Evolutionary conservation across 2,113 vertebrate species (phyloP), one percentile per base, ranked within the genome.

Genomic region (Prochilodus magdalenae): DNA sequence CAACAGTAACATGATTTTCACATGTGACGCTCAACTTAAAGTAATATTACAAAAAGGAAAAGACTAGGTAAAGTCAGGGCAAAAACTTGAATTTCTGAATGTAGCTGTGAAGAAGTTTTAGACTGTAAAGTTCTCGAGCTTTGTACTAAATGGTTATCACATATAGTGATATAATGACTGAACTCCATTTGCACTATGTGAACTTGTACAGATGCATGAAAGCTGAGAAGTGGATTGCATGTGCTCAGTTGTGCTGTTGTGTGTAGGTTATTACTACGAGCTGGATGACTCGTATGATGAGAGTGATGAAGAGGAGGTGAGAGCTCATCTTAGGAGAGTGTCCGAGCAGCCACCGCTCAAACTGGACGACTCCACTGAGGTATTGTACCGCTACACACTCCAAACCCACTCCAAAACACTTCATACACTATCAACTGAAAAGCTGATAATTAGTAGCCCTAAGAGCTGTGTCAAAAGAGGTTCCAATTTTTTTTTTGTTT

Each of bases 211-310:
- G 22, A 57, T 15, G 20, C 55, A 7, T 57, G 18, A 12, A n/a
- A 13, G 57, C 24, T 24, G 10, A 55, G 51, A 55, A 55, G 53
- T 22, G 20, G 53, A 5, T 55, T 55, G 20, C 57, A 11, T 60
- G 8, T 60, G 24, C 11, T 57, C 51, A 30, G n/a, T 5, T 36
- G 16, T 20, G 14, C 44, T 62, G 30, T 80, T 67, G 7, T 22
- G 7, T 3, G 11, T 89, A 99, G 98, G 98, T 81, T 99, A 98
- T 89, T 99, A 96, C 91, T 99, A 99, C 0, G 97, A 99, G 91
- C 94, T 99, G 87, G 97, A 98, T 0, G 97, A 99, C 92, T 99
- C 98, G 5, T 99, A 98, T 0, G 98, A 99, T 0, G 98, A 99
- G 91, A 99, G 98, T 0, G 98, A 99, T 0, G 97, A 99, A 86